Evolutionary conservation across 2,888 invertebrate species (phyloP).

Genomic region (Laspeyria flexula): DNA sequence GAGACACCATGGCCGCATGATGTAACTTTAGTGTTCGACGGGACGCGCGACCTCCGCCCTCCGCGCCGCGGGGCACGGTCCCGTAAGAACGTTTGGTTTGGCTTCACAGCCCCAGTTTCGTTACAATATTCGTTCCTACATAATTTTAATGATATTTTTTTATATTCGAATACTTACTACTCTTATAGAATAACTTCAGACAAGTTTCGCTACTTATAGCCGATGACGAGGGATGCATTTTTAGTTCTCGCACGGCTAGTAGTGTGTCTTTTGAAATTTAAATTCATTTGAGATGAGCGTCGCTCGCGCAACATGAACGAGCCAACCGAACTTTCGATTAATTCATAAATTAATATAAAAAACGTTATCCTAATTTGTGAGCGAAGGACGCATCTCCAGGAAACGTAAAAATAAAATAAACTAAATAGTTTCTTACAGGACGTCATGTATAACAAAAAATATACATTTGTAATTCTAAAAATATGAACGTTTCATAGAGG

Average conservation of each 20-base stretch:
- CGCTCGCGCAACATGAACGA: conserved; percentile 17
- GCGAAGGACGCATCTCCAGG: conserved; percentile 47
- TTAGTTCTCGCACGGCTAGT: conserved; percentile 34
- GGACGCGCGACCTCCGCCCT: conserved; percentile 42
- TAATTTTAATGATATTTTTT: conserved; percentile 62
- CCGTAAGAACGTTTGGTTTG: conserved; percentile 72
- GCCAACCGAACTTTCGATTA: conserved; percentile 8
- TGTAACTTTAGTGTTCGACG: conserved; percentile 70
- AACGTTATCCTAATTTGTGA: conserved; percentile 58
- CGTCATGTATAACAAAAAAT: conserved; percentile 64
- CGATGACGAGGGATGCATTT: conserved; percentile 42
- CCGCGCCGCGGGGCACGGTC: conserved; percentile 34
- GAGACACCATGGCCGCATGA: conserved; percentile 85
- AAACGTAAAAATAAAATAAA: conserved; percentile 50
- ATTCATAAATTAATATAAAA: conserved; percentile 27
- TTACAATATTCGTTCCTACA: conserved; percentile 66
- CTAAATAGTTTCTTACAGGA: conserved; percentile 55
- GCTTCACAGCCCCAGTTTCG: conserved; percentile 77
- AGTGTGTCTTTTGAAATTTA: conserved; percentile 36
- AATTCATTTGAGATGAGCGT: conserved; percentile 35
- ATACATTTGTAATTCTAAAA: conserved; percentile 65
- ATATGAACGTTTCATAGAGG: conserved; percentile 57
- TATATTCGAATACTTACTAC: conserved; percentile 48
- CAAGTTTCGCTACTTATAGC: conserved; percentile 47
- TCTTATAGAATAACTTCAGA: conserved; percentile 50